Conservation (phyloP, 2,113 vertebrate genomes). For the Cyphomyrus plagiostoma region DNA sequence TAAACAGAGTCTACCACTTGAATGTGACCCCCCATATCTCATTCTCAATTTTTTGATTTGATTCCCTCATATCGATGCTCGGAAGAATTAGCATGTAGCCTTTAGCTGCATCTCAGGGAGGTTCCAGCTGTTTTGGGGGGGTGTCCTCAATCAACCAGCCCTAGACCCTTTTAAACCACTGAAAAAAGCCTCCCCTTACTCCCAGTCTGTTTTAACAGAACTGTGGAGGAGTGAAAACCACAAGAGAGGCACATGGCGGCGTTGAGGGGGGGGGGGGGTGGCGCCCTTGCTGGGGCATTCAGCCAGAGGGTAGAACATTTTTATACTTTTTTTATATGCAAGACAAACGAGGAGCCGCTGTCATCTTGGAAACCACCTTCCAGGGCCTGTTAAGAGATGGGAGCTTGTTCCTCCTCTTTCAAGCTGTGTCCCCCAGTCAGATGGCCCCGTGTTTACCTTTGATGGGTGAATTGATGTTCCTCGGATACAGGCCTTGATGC, state of each 20-base stretch:
- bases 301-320: constrained; percentile 16
- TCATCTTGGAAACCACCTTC: constrained; percentile 37
- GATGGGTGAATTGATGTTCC: not conserved
- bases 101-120: not conserved
- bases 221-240: not conserved
- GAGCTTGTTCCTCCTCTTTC: constrained; percentile 40
- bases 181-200: not conserved
- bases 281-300: not conserved
- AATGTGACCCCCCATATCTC: not conserved
- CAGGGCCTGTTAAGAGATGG: constrained; percentile 32
- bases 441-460: not conserved
- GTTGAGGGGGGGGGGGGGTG: not conserved
- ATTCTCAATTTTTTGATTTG: not conserved
- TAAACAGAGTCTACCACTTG: constrained; percentile 61
- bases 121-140: not conserved
- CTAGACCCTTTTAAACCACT: not conserved
- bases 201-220: not conserved
- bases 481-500: not conserved
- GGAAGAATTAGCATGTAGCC: not conserved
- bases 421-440: constrained; percentile 24
- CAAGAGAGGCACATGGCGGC: not conserved
- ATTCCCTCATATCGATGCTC: not conserved
- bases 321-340: constrained; percentile 24
- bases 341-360: constrained; percentile 40
- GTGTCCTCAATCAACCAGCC: not conserved